These are phyloP conservation scores for Drosophila barbarae DNA, from an alignment of 2,888 invertebrate genomes.

Conservation along the genomic window DNA sequence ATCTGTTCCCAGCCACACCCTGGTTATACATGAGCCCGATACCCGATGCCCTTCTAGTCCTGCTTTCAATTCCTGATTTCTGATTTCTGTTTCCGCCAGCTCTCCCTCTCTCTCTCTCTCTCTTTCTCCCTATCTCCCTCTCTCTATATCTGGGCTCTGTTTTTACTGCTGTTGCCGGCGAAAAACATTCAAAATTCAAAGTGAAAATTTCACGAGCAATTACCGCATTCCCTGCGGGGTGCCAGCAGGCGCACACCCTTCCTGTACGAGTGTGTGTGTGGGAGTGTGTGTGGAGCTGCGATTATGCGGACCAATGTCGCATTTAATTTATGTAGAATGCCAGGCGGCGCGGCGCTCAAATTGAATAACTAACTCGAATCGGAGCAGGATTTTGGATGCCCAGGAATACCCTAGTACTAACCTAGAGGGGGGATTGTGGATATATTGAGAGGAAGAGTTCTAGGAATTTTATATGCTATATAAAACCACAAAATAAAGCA, in stretches of 20 bases:
- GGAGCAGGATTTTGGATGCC: neutral
- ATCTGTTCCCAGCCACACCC: slow-evolving; percentile 16
- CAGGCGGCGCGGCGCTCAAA: slow-evolving; percentile 38
- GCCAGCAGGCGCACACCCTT: slow-evolving; percentile 8
- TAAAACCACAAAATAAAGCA: neutral
- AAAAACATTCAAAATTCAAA: slow-evolving; percentile 45
- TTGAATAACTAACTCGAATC: slow-evolving; percentile 43
- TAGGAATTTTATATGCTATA: neutral
- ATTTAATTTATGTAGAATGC: slow-evolving; percentile 46
- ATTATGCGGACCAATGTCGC: slow-evolving; percentile 46
- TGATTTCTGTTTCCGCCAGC: slow-evolving; percentile 18
- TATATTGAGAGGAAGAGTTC: too few relatives aligned
- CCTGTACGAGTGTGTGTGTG: neutral
- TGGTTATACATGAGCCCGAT: slow-evolving; percentile 10
- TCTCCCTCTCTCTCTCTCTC: neutral
- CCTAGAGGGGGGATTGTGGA: neutral
- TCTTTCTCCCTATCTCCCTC: neutral
- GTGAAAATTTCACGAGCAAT: slow-evolving; percentile 42
- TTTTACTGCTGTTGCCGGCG: slow-evolving; percentile 17
- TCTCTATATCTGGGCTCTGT: neutral
- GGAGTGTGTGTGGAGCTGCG: slow-evolving; percentile 17
- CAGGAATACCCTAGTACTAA: slow-evolving; percentile 6
- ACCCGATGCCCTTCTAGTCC: slow-evolving; percentile 19
- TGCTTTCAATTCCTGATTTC: slow-evolving; percentile 11
- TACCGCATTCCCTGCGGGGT: slow-evolving; percentile 31